A percentile compares a stretch with the other conserved stretches of the same genome.
Conservation (phyloP, 2,888 invertebrate species). For the Theretra japonica region DNA sequence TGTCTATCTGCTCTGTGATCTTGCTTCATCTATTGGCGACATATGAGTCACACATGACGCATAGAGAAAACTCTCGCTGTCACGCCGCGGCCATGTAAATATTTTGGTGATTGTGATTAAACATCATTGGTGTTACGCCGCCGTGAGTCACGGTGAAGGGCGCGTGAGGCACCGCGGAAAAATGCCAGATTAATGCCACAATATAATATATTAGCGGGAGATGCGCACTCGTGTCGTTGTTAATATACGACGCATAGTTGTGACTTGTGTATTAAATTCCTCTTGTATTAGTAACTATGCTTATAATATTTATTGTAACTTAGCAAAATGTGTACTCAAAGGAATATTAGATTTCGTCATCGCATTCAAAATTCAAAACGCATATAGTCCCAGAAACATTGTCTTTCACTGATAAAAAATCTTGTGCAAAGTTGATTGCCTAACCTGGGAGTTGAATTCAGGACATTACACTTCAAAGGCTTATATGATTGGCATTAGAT, state of each 20-base stretch:
- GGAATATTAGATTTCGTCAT: no score
- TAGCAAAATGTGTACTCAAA: no score
- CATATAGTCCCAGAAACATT: no score
- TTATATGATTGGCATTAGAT: no score
- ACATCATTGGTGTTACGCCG: background rate
- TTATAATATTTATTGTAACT: no score
- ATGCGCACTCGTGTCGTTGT: background rate
- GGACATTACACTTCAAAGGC: no score
- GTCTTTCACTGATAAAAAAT: no score
- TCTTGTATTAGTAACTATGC: background rate
- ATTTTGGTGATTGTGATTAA: conserved; percentile 19
- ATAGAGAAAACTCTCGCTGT: background rate
- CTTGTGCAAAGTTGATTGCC: no score
- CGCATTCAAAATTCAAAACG: no score
- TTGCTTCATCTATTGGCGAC: background rate
- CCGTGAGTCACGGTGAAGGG: conserved; percentile 24
- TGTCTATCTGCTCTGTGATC: no score
- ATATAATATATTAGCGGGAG: background rate
- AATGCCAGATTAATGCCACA: background rate
- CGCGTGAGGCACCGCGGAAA: conserved; percentile 10
- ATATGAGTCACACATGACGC: background rate
- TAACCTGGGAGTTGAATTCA: no score
- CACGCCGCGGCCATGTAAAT: background rate
- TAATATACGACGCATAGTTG: background rate
- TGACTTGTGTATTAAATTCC: background rate